Evolutionary conservation across 2,888 invertebrate species (phyloP), one percentile per base, ranked within the genome.

Genomic region (Coleophora flavipennella): DNA sequence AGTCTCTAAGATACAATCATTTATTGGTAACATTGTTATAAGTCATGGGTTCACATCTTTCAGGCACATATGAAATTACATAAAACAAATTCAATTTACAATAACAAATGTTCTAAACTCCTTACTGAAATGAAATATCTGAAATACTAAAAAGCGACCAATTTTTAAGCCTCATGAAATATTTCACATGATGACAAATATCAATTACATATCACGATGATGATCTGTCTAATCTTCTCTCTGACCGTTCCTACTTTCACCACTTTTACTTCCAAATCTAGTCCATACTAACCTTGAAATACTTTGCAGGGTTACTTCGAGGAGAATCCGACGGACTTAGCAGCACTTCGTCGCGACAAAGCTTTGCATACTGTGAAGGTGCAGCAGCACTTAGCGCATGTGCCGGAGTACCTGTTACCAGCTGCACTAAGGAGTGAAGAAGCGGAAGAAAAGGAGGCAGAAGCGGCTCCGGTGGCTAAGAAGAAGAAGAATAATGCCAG

Each of bases 321-420:
- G 62, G 94, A 96, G 54, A 96, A 98, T 73, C 94, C 97, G 0
- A 86, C 89, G 4, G 98, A 98, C 68, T 72, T 96, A 36, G 90
- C 93, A 52, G 91, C 96, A 0, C 71, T 98, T 34, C 85, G 95
- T 6, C 91, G 96, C 46, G 95, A 96, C 61, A 93, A 92, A 68
- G 92, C 94, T 0, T 72, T 96, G 12, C 95, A 95, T 57, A 93
- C 94, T 0, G 93, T 96, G 1, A 90, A 90, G 64, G 78, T 92
- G 8, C 95, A 96, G 63, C 87, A 90, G 1, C 97, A 97, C 72
- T 75, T 99, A 45, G 88, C 93, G 20, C 91, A 97, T 67, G 94
- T 99, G 0, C 98, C 99, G 0, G 96, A 96, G 38, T 99, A 99
- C 66, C 90, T 96, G 50, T 86, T 96, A 1, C 96, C 96, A 0